Conservation (phyloP, 2,888 invertebrate genomes). For the Aproaerema taeniolella region DNA sequence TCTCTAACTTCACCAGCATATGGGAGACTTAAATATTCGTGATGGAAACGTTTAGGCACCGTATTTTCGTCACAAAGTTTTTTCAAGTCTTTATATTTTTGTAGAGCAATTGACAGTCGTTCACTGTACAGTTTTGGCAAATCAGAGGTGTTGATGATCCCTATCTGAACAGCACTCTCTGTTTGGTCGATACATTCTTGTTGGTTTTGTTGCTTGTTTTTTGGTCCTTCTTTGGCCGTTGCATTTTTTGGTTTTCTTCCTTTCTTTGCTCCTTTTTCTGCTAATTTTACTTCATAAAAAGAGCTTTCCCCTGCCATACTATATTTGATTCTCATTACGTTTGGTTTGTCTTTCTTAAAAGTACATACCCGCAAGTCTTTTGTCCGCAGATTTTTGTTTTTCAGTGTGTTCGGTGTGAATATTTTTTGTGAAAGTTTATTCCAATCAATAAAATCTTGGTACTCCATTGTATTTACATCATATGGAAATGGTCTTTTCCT, state of each 20-base stretch:
- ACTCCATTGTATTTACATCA: conserved; percentile 18
- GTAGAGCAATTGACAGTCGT: neutral
- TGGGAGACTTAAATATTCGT: neutral
- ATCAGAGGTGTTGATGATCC: too few relatives aligned
- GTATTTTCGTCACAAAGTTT: neutral
- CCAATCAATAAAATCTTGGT: conserved; percentile 15
- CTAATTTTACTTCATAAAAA: neutral
- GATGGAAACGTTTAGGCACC: neutral
- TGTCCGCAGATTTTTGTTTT: conserved; percentile 10
- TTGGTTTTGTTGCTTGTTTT: too few relatives aligned
- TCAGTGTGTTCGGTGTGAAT: conserved; percentile 15
- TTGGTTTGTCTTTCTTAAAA: neutral
- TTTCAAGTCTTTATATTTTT: neutral
- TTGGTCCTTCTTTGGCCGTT: too few relatives aligned
- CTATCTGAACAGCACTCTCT: neutral
- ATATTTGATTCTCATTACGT: neutral
- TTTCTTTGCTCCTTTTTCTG: neutral
- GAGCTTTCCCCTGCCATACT: neutral
- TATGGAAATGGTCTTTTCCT: conserved; percentile 14
- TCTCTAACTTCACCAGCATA: neutral
- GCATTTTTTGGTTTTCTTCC: neutral
- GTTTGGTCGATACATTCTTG: neutral
- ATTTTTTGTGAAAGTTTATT: conserved; percentile 8
- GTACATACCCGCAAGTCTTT: neutral
- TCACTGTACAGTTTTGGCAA: neutral